Evolutionary conservation across 2,888 invertebrate genomes (phyloP), one percentile per base, ranked within the genome.

Genomic region (Drosophila prostipennis): DNA sequence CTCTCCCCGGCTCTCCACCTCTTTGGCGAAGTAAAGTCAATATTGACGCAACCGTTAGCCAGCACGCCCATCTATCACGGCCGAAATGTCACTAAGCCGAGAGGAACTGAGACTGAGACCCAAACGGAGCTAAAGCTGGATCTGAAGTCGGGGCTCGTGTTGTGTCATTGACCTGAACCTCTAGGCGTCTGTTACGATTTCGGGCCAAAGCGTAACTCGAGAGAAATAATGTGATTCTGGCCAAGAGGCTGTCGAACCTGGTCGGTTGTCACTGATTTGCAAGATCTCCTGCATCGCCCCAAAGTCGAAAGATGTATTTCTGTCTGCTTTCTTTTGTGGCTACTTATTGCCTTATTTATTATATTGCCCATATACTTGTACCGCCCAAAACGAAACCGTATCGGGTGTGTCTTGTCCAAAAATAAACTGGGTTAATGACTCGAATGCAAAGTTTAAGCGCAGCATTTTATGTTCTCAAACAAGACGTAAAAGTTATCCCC

Each of bases 21-120:
- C 53, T 87, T 83, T 86, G 52, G 80, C 83, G 78, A 86, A 80
- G 79, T 83, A 83, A 86, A 80, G 79, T 86, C 87, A 88, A 83
- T 88, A 83, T 83, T 83, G 87, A 84, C 84, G 83, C 77, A 85
- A 85, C 64, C 34, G 55, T 63, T 54, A 80, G 58, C 79, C 87
- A 84, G 65, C 79, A 79, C 72, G 82, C 69, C 72, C 53, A 65
- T 74, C 74, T 73, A 74, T 72, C 72, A 72, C 48, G 52, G 58
- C 71, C 71, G 63, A 72, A 58, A 55, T 72, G 72, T 72, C 72
- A 72, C 72, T 68, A 69, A 68, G 67, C 69, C 26, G 54, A 32
- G 46, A 46, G 45, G 64, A 67, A 34, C 64, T 37, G 48, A 34
- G 32, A 14, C 29, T 29, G 7, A 29, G 29, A 29, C 29, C 29